phyloP scores from a whole-genome alignment of 2,888 invertebrate species.

The Cyrtodaria siliqua region DNA sequence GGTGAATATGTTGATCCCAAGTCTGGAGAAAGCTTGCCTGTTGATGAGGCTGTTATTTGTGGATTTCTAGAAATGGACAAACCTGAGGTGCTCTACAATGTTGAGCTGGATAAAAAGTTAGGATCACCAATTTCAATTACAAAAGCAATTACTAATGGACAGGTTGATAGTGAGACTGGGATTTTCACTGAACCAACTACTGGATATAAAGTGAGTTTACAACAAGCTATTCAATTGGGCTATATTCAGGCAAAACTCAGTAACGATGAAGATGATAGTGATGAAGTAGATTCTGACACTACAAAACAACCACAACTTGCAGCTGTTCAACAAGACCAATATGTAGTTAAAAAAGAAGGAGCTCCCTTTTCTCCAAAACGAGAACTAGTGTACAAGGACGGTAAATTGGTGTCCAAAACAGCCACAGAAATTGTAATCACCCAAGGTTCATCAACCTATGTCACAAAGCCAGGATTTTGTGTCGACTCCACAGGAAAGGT shows the following conservation, averaged over 20 bases:
- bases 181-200: conserved; percentile 89
- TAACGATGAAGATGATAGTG: conserved; percentile 26
- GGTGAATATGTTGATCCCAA: conserved; percentile 94
- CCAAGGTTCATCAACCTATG: conserved; percentile 71
- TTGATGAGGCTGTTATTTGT: conserved; percentile 93
- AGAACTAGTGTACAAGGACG: conserved; percentile 66
- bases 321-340: conserved; percentile 21
- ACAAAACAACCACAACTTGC: neutral
- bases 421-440: conserved; percentile 74
- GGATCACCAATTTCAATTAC: conserved; percentile 89
- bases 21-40: conserved; percentile 92
- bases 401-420: conserved; percentile 72
- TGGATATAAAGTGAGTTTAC: conserved; percentile 88
- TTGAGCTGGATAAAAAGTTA: conserved; percentile 29
- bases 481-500: conserved; percentile 90
- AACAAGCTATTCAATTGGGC: conserved; percentile 68
- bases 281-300: conserved; percentile 1
- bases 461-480: conserved; percentile 75
- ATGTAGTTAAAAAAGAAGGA: conserved; percentile 61
- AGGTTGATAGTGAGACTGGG: conserved; percentile 90
- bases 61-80: conserved; percentile 88
- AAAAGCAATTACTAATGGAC: conserved; percentile 95
- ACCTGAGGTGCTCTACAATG: conserved; percentile 43
- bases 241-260: conserved; percentile 67
- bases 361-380: conserved; percentile 73